phyloP scores from a whole-genome alignment of 1,140 invertebrate species.

The Drosophila yakuba region DNA sequence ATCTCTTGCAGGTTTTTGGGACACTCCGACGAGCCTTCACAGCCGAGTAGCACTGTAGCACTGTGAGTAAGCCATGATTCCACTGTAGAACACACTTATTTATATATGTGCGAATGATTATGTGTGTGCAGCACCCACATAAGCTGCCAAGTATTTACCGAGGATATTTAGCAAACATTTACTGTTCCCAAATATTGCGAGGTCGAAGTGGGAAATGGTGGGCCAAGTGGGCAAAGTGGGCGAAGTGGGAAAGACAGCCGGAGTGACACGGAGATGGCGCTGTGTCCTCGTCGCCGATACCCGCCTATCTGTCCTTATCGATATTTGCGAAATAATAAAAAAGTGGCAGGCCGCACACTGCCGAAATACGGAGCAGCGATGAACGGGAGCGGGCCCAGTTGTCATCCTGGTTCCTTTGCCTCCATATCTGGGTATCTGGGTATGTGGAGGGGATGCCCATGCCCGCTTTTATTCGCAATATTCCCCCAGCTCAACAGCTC shows the following conservation, averaged over 20 bases:
- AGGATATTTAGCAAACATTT: conserved; percentile 71
- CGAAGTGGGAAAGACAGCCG: conserved; percentile 7
- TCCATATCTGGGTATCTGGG: neutral
- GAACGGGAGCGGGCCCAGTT: conserved; percentile 49
- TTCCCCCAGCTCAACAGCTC: conserved; percentile 56
- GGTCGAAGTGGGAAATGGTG: conserved; percentile 6
- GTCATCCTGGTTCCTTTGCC: conserved; percentile 32
- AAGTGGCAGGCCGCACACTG: conserved; percentile 46
- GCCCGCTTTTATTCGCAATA: neutral
- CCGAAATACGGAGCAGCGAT: conserved; percentile 46
- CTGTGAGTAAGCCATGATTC: conserved; percentile 39
- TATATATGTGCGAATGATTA: conserved; percentile 44
- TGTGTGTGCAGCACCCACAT: conserved; percentile 38
- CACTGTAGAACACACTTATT: conserved; percentile 47
- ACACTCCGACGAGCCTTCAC: neutral
- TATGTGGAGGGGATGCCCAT: neutral
- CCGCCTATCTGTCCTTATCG: conserved; percentile 57
- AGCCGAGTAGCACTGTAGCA: conserved; percentile 19
- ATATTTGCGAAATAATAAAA: conserved; percentile 79
- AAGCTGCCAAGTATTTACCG: conserved; percentile 58
- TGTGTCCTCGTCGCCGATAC: conserved; percentile 8
- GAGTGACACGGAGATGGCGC: conserved; percentile 27
- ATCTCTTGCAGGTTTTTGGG: conserved; percentile 1
- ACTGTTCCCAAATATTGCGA: conserved; percentile 54
- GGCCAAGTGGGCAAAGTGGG: neutral